Evolutionary conservation across 2,797 vertebrate species (phyloP).

Genomic region (Sebastes minor): DNA sequence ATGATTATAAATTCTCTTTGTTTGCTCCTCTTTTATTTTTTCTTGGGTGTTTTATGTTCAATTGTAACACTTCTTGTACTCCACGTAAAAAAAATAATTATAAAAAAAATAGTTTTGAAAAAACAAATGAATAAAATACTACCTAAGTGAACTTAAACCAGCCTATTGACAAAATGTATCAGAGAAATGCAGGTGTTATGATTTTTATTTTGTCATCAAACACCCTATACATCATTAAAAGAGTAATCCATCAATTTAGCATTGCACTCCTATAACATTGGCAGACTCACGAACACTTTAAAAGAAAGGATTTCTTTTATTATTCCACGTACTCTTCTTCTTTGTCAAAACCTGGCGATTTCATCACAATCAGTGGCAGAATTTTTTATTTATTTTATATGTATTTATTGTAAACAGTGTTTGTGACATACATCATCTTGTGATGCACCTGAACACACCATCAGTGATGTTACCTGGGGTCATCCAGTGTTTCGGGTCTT

Average conservation of each 20-base stretch:
- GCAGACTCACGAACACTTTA: background rate
- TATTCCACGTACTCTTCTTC: no score
- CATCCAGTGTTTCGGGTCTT: background rate
- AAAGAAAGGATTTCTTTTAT: no score
- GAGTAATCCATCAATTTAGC: background rate
- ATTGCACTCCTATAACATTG: background rate
- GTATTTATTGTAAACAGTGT: no score
- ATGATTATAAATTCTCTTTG: constrained; percentile 77
- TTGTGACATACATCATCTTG: no score
- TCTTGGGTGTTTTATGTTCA: constrained; percentile 71
- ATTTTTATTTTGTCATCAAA: background rate
- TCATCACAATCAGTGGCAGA: no score
- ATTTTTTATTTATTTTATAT: no score
- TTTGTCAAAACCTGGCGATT: no score
- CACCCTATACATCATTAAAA: background rate
- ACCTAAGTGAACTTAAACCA: constrained; percentile 54
- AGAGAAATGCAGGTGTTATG: constrained; percentile 6
- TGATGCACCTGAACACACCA: background rate
- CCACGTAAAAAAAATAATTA: constrained; percentile 36
- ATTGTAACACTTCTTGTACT: constrained; percentile 74
- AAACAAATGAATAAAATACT: constrained; percentile 74
- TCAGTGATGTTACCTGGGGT: background rate
- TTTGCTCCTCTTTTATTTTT: constrained; percentile 74
- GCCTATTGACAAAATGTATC: constrained; percentile 54
- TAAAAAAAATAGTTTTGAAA: constrained; percentile 74